Evolutionary conservation across 2,888 invertebrate genomes (phyloP).

Genomic region (Eremobia ochroleuca): DNA sequence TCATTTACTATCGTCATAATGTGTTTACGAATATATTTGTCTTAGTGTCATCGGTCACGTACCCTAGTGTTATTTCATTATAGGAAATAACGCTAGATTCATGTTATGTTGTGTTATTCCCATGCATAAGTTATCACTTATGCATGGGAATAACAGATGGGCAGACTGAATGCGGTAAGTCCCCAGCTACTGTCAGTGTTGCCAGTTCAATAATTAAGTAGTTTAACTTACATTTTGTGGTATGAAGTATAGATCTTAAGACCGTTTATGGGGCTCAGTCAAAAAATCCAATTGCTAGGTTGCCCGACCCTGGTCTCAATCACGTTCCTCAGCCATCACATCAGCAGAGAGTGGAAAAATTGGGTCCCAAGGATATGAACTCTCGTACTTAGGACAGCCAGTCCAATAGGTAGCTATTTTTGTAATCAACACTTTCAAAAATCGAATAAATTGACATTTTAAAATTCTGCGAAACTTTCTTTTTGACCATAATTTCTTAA

Average conservation of each 20-base stretch:
- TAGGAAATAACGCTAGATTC: constrained; percentile 45
- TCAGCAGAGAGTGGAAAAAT: neutral
- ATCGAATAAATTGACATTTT: neutral
- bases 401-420: neutral
- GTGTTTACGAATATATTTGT: constrained; percentile 39
- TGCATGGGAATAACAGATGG: too few relatives aligned
- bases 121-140: neutral
- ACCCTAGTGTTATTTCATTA: constrained; percentile 17
- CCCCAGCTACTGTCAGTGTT: neutral
- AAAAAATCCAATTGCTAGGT: neutral
- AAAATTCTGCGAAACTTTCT: neutral
- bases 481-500: neutral
- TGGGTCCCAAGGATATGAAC: neutral
- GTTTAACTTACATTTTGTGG: neutral
- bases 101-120: constrained; percentile 21
- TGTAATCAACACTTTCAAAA: neutral
- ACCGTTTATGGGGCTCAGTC: neutral
- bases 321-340: neutral
- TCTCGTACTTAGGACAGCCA: neutral
- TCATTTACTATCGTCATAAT: constrained; percentile 48
- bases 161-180: neutral
- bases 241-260: neutral
- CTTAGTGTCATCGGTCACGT: constrained; percentile 55
- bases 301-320: neutral
- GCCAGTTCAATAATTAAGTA: neutral